A percentile compares a stretch with the other conserved stretches of the same genome.
These are phyloP conservation scores for Hapalemur alaotrensis DNA, from an alignment of 2,797 vertebrate species.

Conservation along the genomic window DNA sequence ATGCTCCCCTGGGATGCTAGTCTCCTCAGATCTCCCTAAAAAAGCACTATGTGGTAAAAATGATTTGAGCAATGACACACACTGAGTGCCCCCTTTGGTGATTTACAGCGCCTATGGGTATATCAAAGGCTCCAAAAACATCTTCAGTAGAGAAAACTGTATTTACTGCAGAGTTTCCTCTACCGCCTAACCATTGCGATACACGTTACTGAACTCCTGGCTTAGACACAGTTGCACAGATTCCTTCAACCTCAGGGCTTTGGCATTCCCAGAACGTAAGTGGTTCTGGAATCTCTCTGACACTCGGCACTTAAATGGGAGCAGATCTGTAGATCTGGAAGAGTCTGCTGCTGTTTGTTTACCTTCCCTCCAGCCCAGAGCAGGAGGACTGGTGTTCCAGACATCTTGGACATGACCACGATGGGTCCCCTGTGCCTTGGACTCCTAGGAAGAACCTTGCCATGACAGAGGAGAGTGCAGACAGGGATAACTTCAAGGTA, in stretches of 20 bases:
- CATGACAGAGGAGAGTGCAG: background rate
- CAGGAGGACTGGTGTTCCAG: background rate
- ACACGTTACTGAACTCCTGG: background rate
- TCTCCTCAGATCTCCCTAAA: background rate
- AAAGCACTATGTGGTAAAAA: background rate
- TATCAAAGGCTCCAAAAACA: background rate
- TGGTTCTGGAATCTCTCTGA: background rate
- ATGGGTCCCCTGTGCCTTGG: background rate
- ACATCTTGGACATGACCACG: background rate
- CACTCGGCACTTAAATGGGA: background rate
- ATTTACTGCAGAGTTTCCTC: background rate
- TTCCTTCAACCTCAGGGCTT: too few relatives aligned
- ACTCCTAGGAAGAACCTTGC: background rate
- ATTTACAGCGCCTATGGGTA: background rate
- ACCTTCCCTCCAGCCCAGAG: background rate
- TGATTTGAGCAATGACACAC: background rate
- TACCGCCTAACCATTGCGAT: background rate
- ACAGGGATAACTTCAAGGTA: background rate
- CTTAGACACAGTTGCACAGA: background rate
- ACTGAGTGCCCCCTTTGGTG: background rate
- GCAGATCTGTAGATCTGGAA: background rate
- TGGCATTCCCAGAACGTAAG: background rate
- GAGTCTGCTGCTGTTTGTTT: background rate
- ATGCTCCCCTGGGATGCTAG: background rate
- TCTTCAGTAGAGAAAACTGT: background rate